These are phyloP conservation scores for Gerris buenoi DNA, from an alignment of 1,140 invertebrate species.

Conservation along the genomic window DNA sequence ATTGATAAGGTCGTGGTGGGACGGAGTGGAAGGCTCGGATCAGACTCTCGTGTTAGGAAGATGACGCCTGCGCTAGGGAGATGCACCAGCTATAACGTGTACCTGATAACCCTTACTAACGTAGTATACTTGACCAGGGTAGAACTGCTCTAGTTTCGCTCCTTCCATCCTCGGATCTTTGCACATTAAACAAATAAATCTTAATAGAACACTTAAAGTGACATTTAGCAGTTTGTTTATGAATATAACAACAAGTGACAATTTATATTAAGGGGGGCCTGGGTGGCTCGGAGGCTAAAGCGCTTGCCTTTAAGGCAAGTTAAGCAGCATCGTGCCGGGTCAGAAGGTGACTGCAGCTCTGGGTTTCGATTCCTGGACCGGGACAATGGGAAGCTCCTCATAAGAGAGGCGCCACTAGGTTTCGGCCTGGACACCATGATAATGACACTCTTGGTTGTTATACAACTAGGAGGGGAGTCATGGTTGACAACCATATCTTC, in stretches of 20 bases:
- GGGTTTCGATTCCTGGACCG: too few species aligned
- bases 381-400: too few species aligned
- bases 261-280: too few species aligned
- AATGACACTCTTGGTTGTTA: too few species aligned
- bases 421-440: too few species aligned
- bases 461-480: too few species aligned
- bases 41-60: slow-evolving; percentile 2
- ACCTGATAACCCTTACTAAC: slow-evolving; percentile 73
- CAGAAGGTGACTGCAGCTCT: too few species aligned
- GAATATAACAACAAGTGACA: background rate
- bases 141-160: slow-evolving; percentile 66
- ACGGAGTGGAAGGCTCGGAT: background rate
- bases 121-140: slow-evolving; percentile 75
- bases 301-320: too few species aligned
- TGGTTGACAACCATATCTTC: too few species aligned
- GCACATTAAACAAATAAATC: background rate
- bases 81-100: slow-evolving; percentile 48
- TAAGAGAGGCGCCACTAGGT: too few species aligned
- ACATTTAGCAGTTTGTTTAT: background rate
- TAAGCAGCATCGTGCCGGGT: too few species aligned
- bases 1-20: background rate
- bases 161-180: background rate
- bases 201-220: background rate
- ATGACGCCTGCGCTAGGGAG: slow-evolving; percentile 6
- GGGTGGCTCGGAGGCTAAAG: too few species aligned